Base-by-base conservation (phyloP, 92 coral and sea anemone species). In the Palythoa grandiflora region DNA sequence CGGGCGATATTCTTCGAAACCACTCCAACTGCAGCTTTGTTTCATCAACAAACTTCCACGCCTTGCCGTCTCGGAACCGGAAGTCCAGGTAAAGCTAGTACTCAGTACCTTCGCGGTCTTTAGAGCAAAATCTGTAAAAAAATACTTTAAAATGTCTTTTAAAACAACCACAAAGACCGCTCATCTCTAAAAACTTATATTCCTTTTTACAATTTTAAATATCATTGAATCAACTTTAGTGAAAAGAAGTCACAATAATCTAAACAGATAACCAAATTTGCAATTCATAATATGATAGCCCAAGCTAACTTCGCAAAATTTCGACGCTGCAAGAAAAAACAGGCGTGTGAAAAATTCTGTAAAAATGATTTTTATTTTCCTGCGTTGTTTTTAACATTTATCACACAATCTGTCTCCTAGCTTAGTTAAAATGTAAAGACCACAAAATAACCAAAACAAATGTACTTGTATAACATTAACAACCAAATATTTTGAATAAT, bases 1-100 rank as follows among this genome's bases (percentile, higher is more conserved):
- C 12, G 71, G 71, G 55, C 73, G 73, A 55, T 7, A 70, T 28
- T 35, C 12, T 2, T 1, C 36, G 17, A 57, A 37, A n/a, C 28
- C 40, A 61, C 20, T 40, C 54, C 16, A 9, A n/a, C 4, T 53
- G 15, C 44, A 39, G 39, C 2, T 52, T 77, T 21, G 17, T 7
- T 47, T 36, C 20, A 79, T 53, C 71, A 59, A 39, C 37, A 16
- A 14, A 11, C 37, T 59, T 19, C 52, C 85, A 80, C 74, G 19
- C 75, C 73, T 28, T 50, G 63, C 48, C 13, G 55, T 19, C 86
- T 20, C 20, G 21, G 71, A 81, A 81, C 86, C 76, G 75, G 86
- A 81, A 81, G 59, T 48, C 19, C 11, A 50, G 16, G 12, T 65
- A 36, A 15, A 36, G 37, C 61, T 81, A 65, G 86, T 68, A 14